A percentile compares a stretch with the other conserved stretches of the same genome.
phyloP scores from a whole-genome alignment of 2,113 vertebrate genomes.

The Oreochromis tanganicae region DNA sequence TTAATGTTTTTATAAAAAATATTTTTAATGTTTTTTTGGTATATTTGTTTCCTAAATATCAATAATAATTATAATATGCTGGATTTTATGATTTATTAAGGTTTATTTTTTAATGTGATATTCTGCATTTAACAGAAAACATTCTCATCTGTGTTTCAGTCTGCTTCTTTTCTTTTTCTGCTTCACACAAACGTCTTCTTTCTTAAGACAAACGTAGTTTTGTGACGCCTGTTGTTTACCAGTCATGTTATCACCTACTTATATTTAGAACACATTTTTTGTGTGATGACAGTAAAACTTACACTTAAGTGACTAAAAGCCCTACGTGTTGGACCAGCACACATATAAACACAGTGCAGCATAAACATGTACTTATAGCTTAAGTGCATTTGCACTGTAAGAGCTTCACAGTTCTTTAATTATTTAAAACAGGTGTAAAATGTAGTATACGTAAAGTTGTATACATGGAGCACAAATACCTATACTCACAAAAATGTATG shows the following conservation, averaged over 20 bases:
- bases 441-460: not conserved
- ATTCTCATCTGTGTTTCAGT: not conserved
- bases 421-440: not conserved
- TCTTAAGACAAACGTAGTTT: not conserved
- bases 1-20: not conserved
- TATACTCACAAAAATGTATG: not conserved
- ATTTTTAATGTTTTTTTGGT: not conserved
- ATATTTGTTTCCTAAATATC: not conserved
- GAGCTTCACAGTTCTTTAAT: not conserved
- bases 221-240: not conserved
- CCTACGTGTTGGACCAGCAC: not conserved
- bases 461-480: not conserved
- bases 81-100: not conserved
- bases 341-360: not conserved
- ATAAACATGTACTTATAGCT: not conserved
- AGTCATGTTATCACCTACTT: not conserved
- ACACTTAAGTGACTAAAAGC: not conserved
- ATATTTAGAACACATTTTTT: not conserved
- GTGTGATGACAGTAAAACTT: not conserved
- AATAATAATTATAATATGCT: not conserved
- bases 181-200: not conserved
- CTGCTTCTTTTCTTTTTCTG: not conserved
- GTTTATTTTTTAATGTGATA: not conserved
- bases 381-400: not conserved
- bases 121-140: accelerated